Evolutionary conservation across 2,797 vertebrate genomes (phyloP), one percentile per base, ranked within the genome.

Genomic region (Argentina silus): DNA sequence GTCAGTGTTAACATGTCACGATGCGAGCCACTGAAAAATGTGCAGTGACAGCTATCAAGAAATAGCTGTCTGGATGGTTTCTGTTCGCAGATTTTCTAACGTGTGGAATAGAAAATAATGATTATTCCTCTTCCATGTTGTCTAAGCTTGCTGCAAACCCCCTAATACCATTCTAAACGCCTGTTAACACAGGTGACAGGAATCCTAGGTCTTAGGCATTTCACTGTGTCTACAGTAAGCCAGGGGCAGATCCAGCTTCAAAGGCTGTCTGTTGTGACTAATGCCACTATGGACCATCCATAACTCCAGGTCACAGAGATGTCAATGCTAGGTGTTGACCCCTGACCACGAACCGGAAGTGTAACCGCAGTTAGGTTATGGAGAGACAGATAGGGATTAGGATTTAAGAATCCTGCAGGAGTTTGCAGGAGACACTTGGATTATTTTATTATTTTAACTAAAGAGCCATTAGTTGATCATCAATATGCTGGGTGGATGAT

Each of bases 141-240:
- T 36, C 50, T 10, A 3, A 10, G 21, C 23, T 45, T n/a, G 17
- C 48, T 21, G 9, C 50, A 43, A 55, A 36, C 15, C 23, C 64
- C 64, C 3, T 17, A 55, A 43, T n/a, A 68, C 23, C 48, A 67
- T 19, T 36, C 21, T 36, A 27, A 67, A 53, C 8, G 7, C 3
- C 0, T 19, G 63, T 27, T 19, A 14, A 66, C 48, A 48, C 64
- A 48, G 64, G 36, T 72, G 70, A 72, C 61, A 72, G 61, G 50
- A 72, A 72, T 65, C 61, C 61, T 72, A 64, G 70, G 45, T 17
- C 61, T 65, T 64, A 72, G 44, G 69, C 44, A 27, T 70, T 70
- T 70, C 6, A 11, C 47, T 47, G 69, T 61, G 69, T 70, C 69
- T 61, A 61, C 69, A 61, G 69, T 61, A 61, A 70, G 69, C 43